phyloP scores from a whole-genome alignment of 2,797 vertebrate genomes.

The Falco cherrug region DNA sequence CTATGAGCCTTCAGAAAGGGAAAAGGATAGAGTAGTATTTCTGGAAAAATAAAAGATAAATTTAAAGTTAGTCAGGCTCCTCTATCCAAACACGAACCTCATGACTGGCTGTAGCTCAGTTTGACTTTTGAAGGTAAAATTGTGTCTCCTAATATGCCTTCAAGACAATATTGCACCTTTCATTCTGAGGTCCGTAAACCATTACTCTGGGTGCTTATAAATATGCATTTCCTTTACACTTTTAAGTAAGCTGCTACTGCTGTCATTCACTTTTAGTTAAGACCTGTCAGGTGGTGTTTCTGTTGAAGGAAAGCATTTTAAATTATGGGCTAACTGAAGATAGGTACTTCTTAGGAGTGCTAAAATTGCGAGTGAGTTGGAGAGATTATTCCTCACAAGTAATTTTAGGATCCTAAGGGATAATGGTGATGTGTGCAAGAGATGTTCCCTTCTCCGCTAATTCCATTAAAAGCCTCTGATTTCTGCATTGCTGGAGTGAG shows the following conservation, averaged over 20 bases:
- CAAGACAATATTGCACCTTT: constrained; percentile 23
- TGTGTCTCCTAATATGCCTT: constrained; percentile 24
- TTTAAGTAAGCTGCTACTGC: constrained; percentile 61
- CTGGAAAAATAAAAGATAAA: neutral
- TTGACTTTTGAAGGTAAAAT: constrained; percentile 21
- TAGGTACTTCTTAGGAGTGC: neutral
- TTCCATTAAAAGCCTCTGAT: constrained; percentile 55
- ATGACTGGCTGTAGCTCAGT: neutral
- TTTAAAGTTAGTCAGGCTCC: neutral
- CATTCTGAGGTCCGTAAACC: constrained; percentile 37
- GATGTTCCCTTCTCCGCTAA: constrained; percentile 34
- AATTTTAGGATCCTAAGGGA: constrained; percentile 54
- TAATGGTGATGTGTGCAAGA: constrained; percentile 29
- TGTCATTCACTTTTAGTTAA: constrained; percentile 71
- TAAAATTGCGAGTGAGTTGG: constrained; percentile 65
- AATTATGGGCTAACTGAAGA: constrained; percentile 32
- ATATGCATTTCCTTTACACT: constrained; percentile 64
- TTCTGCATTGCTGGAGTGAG: constrained; percentile 26
- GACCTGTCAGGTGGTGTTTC: constrained; percentile 65
- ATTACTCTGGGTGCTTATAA: constrained; percentile 52
- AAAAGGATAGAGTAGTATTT: neutral
- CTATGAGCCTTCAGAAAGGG: neutral
- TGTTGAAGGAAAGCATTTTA: constrained; percentile 56
- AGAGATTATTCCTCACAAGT: constrained; percentile 62
- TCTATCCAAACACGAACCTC: neutral